Percentiles rank a stretch among this genome's conserved stretches.
phyloP scores from a whole-genome alignment of 1,140 invertebrate species.

The Procambarus virginalis region DNA sequence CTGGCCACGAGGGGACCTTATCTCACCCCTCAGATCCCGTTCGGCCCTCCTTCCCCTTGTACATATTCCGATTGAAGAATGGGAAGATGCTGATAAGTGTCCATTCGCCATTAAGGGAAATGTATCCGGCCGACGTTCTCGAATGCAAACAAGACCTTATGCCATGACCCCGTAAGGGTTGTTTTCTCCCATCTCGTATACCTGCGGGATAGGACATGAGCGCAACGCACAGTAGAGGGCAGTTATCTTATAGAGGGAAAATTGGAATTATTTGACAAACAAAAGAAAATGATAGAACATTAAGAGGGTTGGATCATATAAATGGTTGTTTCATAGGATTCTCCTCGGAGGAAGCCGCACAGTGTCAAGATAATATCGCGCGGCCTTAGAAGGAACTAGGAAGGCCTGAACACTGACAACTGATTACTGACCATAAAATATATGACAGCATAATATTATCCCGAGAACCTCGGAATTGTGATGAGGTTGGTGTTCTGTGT shows the following conservation, averaged over 20 bases:
- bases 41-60: constrained; percentile 65
- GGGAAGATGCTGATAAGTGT: constrained; percentile 67
- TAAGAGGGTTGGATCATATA: constrained; percentile 67
- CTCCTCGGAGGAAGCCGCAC: constrained; percentile 12
- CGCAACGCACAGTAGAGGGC: constrained; percentile 46
- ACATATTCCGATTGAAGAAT: constrained; percentile 68
- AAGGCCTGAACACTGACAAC: too few relatives aligned
- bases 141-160: neutral
- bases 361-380: neutral
- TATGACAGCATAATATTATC: neutral
- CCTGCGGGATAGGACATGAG: constrained; percentile 14
- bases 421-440: neutral
- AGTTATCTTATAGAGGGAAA: constrained; percentile 63
- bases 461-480: neutral
- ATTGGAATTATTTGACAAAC: constrained; percentile 68
- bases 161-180: neutral
- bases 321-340: constrained; percentile 63
- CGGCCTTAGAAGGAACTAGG: neutral
- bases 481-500: neutral
- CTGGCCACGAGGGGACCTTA: constrained; percentile 64
- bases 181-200: neutral
- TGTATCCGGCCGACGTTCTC: constrained; percentile 14
- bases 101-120: constrained; percentile 52
- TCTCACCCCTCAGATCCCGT: constrained; percentile 66
- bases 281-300: constrained; percentile 68